Evolutionary conservation across 2,797 vertebrate genomes (phyloP).

Genomic region (Protosalanx chinensis): DNA sequence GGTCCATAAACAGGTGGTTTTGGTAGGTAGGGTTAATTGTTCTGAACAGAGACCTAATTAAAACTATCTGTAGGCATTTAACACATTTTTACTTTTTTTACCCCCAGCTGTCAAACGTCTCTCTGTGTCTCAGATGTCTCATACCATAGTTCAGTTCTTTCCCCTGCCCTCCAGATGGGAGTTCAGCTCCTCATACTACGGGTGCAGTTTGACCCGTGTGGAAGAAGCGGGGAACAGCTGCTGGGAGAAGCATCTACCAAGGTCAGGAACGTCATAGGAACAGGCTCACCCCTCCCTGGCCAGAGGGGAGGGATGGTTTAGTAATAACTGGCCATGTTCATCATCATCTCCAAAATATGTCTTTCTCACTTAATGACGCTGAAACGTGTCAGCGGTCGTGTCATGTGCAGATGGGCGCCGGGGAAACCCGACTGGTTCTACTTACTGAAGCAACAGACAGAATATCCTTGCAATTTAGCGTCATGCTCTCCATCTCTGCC

Average conservation of each 20-base stretch:
- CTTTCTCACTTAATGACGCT: constrained; percentile 36
- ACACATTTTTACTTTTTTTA: constrained; percentile 30
- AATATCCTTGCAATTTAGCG: constrained; percentile 8
- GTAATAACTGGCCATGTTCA: constrained; percentile 30
- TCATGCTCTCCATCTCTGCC: neutral
- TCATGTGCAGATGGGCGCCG: constrained; percentile 49
- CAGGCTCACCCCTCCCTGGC: constrained; percentile 28
- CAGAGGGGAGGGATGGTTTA: constrained; percentile 35
- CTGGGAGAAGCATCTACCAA: neutral
- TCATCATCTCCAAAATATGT: constrained; percentile 54
- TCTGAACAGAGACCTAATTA: constrained; percentile 45
- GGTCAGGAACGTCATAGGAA: neutral
- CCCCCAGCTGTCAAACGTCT: neutral
- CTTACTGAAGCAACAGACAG: constrained; percentile 22
- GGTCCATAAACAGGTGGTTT: constrained; percentile 4
- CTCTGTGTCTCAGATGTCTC: no score
- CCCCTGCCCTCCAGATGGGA: neutral
- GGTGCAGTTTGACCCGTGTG: neutral
- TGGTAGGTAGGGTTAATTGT: constrained; percentile 37
- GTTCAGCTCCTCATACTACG: neutral
- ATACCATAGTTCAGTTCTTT: neutral
- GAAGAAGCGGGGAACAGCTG: neutral
- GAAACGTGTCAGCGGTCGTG: constrained; percentile 34
- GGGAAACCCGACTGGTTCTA: constrained; percentile 30
- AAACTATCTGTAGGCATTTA: constrained; percentile 23